These are phyloP conservation scores for Rhagonycha lutea DNA, from an alignment of 2,888 invertebrate species.

Conservation along the genomic window DNA sequence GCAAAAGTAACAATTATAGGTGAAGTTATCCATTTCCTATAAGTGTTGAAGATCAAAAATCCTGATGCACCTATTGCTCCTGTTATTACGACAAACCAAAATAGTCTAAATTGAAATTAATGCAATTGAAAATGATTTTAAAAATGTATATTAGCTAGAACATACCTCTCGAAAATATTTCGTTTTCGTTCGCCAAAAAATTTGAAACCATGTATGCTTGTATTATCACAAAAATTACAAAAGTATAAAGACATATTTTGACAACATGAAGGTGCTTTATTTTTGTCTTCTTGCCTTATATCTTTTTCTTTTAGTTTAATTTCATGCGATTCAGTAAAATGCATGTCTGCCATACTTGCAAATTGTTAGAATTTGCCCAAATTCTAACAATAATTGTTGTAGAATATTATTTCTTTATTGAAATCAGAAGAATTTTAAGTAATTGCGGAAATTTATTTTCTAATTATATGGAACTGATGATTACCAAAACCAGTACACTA, in stretches of 20 bases:
- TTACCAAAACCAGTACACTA: no score
- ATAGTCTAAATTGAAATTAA: not conserved
- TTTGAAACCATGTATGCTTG: constrained; percentile 6
- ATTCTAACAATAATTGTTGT: no score
- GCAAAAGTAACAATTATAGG: constrained; percentile 79
- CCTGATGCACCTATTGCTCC: constrained; percentile 60
- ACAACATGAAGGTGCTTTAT: constrained; percentile 19
- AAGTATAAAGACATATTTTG: constrained; percentile 3
- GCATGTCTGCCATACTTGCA: not conserved
- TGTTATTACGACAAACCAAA: not conserved
- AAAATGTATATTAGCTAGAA: not conserved
- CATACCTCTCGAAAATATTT: constrained; percentile 5
- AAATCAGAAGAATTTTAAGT: no score
- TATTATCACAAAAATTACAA: constrained; percentile 5
- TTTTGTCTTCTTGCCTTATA: not conserved
- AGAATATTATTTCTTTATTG: not conserved
- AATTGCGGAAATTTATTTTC: no score
- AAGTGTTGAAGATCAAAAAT: constrained; percentile 65
- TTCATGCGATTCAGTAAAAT: not conserved
- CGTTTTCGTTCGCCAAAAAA: constrained; percentile 10
- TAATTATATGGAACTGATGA: no score
- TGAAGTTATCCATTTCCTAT: constrained; percentile 72
- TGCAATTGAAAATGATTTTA: not conserved
- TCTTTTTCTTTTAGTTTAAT: not conserved
- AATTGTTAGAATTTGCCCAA: no score